Conservation (phyloP, 2,888 invertebrate genomes). For the Junonia oenone region DNA sequence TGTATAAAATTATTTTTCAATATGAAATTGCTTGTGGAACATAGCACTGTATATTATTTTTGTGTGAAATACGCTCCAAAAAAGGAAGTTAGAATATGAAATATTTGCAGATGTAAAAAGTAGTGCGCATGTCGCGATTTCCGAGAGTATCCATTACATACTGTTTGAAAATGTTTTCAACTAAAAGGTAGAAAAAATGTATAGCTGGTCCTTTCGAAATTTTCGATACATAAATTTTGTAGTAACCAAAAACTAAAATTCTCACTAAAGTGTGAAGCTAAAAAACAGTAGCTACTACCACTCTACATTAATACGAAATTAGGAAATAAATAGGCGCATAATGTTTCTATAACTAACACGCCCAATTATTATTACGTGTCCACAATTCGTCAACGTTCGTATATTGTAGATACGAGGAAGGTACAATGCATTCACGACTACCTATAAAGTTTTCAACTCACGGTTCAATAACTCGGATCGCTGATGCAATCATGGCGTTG, state of each 20-base stretch:
- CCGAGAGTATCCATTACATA: slow-evolving; percentile 4
- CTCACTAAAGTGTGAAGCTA: neutral
- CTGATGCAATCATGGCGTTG: slow-evolving; percentile 50
- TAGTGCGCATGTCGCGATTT: slow-evolving; percentile 5
- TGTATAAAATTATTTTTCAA: neutral
- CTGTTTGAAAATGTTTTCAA: neutral
- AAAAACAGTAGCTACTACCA: neutral
- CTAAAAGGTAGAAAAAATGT: neutral
- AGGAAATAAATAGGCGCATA: too few species aligned
- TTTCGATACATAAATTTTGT: neutral
- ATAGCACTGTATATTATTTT: neutral
- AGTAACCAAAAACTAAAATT: neutral
- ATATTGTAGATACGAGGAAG: slow-evolving; percentile 17
- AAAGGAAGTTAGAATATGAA: slow-evolving; percentile 7
- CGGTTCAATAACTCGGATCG: slow-evolving; percentile 52
- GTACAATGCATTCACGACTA: slow-evolving; percentile 27
- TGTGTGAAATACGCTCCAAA: slow-evolving; percentile 8
- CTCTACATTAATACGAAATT: neutral
- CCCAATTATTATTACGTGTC: slow-evolving; percentile 4
- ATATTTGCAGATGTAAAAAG: slow-evolving; percentile 4
- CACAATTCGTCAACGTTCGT: slow-evolving; percentile 8
- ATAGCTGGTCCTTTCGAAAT: neutral
- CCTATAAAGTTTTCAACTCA: slow-evolving; percentile 44
- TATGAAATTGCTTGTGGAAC: neutral
- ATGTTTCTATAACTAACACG: too few species aligned